Percentiles rank a stretch among this genome's conserved stretches.
Conservation (phyloP, 1,140 invertebrate genomes). For the Zaprionus ornatus region DNA sequence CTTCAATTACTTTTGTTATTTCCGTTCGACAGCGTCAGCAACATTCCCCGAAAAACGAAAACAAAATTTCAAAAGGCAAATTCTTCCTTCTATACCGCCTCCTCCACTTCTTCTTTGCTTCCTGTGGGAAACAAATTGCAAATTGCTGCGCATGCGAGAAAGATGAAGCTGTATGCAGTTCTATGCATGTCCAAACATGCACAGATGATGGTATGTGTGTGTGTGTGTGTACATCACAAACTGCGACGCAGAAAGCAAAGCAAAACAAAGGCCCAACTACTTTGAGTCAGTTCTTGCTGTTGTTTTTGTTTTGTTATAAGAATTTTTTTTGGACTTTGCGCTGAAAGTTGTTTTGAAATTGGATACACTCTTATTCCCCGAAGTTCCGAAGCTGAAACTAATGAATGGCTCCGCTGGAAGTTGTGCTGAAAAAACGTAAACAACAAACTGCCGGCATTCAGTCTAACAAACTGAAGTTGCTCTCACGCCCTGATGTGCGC, state of each 20-base stretch:
- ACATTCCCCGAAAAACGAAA: conserved; percentile 36
- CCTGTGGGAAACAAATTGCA: conserved; percentile 36
- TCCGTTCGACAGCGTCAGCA: conserved; percentile 54
- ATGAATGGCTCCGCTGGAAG: conserved; percentile 41
- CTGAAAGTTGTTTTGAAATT: conserved; percentile 65
- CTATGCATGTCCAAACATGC: neutral
- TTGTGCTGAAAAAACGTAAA: conserved; percentile 58
- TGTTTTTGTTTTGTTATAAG: conserved; percentile 3
- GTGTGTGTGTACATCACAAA: conserved; percentile 29
- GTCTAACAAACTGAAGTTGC: conserved; percentile 25
- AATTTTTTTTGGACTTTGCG: neutral
- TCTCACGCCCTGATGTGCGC: conserved; percentile 1
- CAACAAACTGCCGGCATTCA: conserved; percentile 43
- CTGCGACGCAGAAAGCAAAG: conserved; percentile 57
- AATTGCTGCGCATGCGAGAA: conserved; percentile 54
- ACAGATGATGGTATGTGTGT: neutral
- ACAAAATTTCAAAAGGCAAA: conserved; percentile 52
- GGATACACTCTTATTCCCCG: conserved; percentile 26
- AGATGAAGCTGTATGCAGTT: conserved; percentile 14
- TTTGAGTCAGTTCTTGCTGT: conserved; percentile 59
- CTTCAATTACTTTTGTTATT: conserved; percentile 50
- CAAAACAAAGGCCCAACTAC: conserved; percentile 56
- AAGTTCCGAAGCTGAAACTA: conserved; percentile 20
- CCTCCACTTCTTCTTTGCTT: neutral
- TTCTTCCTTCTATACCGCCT: neutral